A percentile compares a stretch with the other conserved stretches of the same genome.
These are phyloP conservation scores for Trachythela sp. DNA, from an alignment of 64 coral and sea anemone species.

Conservation along the genomic window DNA sequence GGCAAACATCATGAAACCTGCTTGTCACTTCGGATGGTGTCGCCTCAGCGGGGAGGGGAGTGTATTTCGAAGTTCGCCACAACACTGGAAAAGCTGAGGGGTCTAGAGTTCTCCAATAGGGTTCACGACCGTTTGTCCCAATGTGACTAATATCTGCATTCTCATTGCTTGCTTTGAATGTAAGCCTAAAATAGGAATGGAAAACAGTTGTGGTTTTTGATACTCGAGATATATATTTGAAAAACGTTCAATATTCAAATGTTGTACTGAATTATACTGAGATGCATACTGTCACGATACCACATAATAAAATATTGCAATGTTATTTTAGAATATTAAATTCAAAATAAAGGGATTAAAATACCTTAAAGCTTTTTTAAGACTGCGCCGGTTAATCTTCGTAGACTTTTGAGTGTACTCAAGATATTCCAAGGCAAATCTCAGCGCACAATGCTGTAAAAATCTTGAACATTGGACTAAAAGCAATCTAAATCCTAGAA, in stretches of 20 bases:
- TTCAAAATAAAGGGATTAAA: neutral
- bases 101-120: neutral
- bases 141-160: neutral
- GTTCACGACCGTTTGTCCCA: neutral
- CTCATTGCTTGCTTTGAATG: neutral
- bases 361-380: constrained; percentile 11
- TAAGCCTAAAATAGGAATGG: neutral
- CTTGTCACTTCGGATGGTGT: neutral
- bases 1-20: neutral
- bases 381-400: neutral
- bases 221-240: no score
- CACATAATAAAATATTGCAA: neutral
- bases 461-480: neutral
- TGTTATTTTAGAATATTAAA: neutral
- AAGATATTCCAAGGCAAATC: neutral
- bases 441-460: neutral
- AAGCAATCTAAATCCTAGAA: neutral
- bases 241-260: no score
- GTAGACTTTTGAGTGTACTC: neutral
- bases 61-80: neutral
- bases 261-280: no score
- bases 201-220: neutral
- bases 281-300: neutral
- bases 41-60: neutral
- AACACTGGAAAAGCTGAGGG: neutral